These are phyloP conservation scores for Pipistrellus pygmaeus DNA, from an alignment of 2,797 vertebrate species.

Conservation along the genomic window DNA sequence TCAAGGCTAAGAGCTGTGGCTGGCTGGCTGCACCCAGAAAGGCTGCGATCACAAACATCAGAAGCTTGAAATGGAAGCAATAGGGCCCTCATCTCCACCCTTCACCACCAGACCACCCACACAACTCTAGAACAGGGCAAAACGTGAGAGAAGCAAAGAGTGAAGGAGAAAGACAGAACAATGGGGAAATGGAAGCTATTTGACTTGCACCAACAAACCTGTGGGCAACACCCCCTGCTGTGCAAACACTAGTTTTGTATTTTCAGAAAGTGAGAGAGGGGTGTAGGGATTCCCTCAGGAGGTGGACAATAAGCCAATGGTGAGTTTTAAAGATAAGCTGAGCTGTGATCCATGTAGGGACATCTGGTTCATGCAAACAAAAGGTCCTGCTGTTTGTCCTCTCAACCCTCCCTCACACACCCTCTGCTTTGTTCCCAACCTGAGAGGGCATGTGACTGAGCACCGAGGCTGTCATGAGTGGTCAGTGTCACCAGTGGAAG, in stretches of 20 bases:
- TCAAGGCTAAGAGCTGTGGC: constrained; percentile 73
- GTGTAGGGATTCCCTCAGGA: neutral
- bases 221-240: neutral
- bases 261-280: constrained; percentile 68
- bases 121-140: neutral
- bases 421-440: neutral
- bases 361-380: constrained; percentile 74
- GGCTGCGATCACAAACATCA: constrained; percentile 30
- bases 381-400: constrained; percentile 68
- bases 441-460: neutral
- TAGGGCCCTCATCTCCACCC: neutral
- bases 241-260: constrained; percentile 8
- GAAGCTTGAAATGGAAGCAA: neutral
- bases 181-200: constrained; percentile 69
- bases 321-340: constrained; percentile 75
- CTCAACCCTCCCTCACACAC: constrained; percentile 66
- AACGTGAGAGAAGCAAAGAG: constrained; percentile 10
- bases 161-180: constrained; percentile 42
- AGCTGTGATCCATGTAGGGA: constrained; percentile 26
- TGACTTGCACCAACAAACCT: constrained; percentile 69
- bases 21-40: constrained; percentile 74
- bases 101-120: neutral
- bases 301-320: neutral
- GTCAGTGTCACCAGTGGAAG: constrained; percentile 78
- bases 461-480: constrained; percentile 64